Percentiles rank a stretch among this genome's conserved stretches.
Conservation (phyloP, 2,888 invertebrate species). For the Schizotus pectinicornis region DNA sequence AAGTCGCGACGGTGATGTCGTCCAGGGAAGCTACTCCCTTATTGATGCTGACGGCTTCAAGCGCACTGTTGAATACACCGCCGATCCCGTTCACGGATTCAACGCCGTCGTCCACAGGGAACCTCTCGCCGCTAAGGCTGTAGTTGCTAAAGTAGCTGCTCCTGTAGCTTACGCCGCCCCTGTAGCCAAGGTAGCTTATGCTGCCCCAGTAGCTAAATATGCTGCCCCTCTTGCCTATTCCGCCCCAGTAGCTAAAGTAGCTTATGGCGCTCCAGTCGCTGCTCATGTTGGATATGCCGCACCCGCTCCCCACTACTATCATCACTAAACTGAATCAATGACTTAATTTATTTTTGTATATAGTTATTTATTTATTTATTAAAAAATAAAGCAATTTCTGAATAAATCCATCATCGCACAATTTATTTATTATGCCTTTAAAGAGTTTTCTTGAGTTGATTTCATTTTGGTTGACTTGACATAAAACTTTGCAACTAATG, state of each 20-base stretch:
- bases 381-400: no score
- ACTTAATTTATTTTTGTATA: no score
- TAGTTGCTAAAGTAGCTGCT: slow-evolving; percentile 17
- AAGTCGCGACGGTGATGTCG: slow-evolving; percentile 60
- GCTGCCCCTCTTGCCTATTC: slow-evolving; percentile 28
- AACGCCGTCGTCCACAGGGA: slow-evolving; percentile 66
- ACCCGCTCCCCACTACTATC: no score
- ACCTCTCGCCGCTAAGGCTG: slow-evolving; percentile 49
- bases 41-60: slow-evolving; percentile 62
- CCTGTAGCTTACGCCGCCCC: slow-evolving; percentile 15
- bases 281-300: slow-evolving; percentile 3
- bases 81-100: slow-evolving; percentile 66
- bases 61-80: slow-evolving; percentile 62
- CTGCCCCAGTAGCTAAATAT: slow-evolving; percentile 21
- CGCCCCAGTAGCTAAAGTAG: no score
- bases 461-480: no score
- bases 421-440: no score
- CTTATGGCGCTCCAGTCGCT: slow-evolving; percentile 33
- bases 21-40: slow-evolving; percentile 62
- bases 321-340: no score
- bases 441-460: no score
- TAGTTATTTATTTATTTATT: no score
- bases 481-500: no score
- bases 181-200: slow-evolving; percentile 20
- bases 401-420: no score